Conservation (phyloP, 2,113 vertebrate species). For the Helogale parvula region DNA sequence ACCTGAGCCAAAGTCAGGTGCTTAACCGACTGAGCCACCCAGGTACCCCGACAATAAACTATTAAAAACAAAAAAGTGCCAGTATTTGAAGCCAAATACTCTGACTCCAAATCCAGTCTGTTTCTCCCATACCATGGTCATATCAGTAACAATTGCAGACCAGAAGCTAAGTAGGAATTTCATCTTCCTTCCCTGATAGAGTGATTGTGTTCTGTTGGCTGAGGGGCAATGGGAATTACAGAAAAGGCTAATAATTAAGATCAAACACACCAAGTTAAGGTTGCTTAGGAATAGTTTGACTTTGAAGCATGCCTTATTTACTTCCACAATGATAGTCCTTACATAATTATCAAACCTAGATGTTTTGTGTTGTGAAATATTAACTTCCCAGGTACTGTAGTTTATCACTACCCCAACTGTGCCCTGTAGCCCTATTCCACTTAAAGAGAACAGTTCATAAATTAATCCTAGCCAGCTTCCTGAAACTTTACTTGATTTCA, state of each 20-base stretch:
- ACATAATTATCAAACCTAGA: not conserved
- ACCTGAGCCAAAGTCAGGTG: too few relatives aligned
- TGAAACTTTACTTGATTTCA: not conserved
- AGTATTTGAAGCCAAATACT: slow-evolving; percentile 49
- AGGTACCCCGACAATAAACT: too few relatives aligned
- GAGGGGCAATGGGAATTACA: not conserved
- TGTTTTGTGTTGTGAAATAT: slow-evolving; percentile 47
- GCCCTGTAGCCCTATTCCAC: slow-evolving; percentile 20
- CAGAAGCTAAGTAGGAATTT: slow-evolving; percentile 1
- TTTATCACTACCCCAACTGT: not conserved
- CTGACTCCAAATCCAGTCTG: not conserved
- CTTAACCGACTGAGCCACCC: too few relatives aligned
- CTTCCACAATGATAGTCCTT: slow-evolving; percentile 11
- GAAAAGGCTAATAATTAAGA: slow-evolving; percentile 36
- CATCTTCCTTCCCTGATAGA: not conserved
- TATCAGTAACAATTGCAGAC: slow-evolving; percentile 11
- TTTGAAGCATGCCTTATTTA: slow-evolving; percentile 49
- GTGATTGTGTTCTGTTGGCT: slow-evolving; percentile 10
- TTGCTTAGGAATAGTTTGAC: slow-evolving; percentile 6
- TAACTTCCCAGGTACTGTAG: not conserved
- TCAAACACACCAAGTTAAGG: not conserved
- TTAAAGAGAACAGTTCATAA: slow-evolving; percentile 31
- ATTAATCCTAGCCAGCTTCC: slow-evolving; percentile 3
- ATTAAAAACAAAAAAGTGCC: not conserved
- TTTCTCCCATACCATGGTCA: not conserved